Evolutionary conservation across 1,140 invertebrate genomes (phyloP), one percentile per base, ranked within the genome.

Genomic region (Drosophila tani): DNA sequence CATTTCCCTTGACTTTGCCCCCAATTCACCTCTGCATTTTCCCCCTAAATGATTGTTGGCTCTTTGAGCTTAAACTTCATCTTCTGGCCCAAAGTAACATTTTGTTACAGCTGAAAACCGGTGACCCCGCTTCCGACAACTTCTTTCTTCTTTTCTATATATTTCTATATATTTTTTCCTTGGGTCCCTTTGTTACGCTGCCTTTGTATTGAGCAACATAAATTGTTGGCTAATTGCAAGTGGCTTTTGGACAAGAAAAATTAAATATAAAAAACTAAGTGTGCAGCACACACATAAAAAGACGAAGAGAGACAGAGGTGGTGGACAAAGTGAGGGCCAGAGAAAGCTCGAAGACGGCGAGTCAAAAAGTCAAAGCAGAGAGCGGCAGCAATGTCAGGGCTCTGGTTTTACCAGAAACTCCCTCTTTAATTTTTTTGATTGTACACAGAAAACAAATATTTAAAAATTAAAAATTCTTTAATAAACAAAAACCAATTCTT

Each of bases 211-310:
- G 57, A 47, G 46, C 63, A 79, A 83, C 80, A 83, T 83, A 83
- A 83, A 82, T 79, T 83, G 81, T 60, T 82, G 58, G 81, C 80
- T 83, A 83, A 83, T 83, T 83, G 81, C 80, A 79, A 83, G 81
- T 82, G 70, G 65, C 70, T 14, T 74, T 68, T 68, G 55, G 47
- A 65, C 24, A 67, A 27, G 29, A 19, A 35, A 41, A 35, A 35
- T 11, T 11, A 14, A 14, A 38, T 38, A 38, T 38, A 38, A 38
- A 11, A 12, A 38, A 38, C 35, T 38, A 11, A 12, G 11, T 32
- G 29, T 32, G 8, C 9, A 32, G 29, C 29, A 32, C 8, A 32
- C 29, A 38, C 35, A 38, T 38, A 38, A 38, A 12, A 8, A 38
- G 4, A 38, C 12, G 0, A 1, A 14, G 35, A 24, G 5, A 35